phyloP scores from a whole-genome alignment of 2,113 vertebrate species.

The Otocyon megalotis region DNA sequence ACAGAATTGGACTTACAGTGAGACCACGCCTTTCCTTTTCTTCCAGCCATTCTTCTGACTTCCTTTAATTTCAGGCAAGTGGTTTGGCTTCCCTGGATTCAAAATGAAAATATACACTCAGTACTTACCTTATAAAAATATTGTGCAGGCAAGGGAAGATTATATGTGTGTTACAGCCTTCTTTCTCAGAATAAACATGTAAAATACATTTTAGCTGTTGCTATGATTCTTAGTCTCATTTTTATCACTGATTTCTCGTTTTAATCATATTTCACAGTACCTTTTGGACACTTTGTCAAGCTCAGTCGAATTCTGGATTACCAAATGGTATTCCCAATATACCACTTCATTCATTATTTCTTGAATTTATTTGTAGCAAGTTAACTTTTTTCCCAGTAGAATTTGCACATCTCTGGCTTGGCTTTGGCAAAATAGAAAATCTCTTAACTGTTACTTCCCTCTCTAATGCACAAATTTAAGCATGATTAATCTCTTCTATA shows the following conservation, averaged over 20 bases:
- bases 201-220: not conserved
- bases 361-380: slow-evolving; percentile 32
- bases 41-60: not conserved
- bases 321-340: not conserved
- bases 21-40: not conserved
- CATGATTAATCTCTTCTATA: not conserved
- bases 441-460: not conserved
- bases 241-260: slow-evolving; percentile 12
- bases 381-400: not conserved
- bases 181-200: slow-evolving; percentile 20
- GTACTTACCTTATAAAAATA: slow-evolving; percentile 15
- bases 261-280: slow-evolving; percentile 25
- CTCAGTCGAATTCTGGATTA: not conserved
- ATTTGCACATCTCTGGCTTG: not conserved
- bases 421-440: not conserved
- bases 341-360: not conserved
- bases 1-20: not conserved
- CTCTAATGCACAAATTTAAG: not conserved
- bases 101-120: slow-evolving; percentile 18
- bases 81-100: not conserved
- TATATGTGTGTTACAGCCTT: not conserved
- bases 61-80: slow-evolving; percentile 49
- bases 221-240: slow-evolving; percentile 3
- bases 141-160: not conserved
- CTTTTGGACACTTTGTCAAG: slow-evolving; percentile 32